Evolutionary conservation across 2,113 vertebrate species (phyloP), one percentile per base, ranked within the genome.

Genomic region (Thinocorus orbignyianus): DNA sequence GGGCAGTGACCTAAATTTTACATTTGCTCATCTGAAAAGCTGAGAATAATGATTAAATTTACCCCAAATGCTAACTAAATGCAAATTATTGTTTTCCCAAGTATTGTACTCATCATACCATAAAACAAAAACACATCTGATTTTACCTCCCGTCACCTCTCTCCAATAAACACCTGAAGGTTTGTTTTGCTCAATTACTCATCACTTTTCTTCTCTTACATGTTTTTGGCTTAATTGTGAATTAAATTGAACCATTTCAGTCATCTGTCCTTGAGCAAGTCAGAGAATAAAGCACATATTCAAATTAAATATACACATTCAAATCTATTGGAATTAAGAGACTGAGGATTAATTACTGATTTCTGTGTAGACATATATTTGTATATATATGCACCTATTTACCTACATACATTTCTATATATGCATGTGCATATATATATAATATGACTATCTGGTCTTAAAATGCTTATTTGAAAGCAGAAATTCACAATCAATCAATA

Each of bases 61-160:
- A 28, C 61, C 48, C 66, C 66, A 66, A 35, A 65, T 82, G 37
- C 23, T 90, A 69, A 74, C 31, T 81, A 79, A 78, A 94, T 64
- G 65, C 49, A 87, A 93, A 76, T 81, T 57, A 57, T 61, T 85
- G 31, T 66, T 87, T 76, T 90, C 52, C 58, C 52, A 68, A 51
- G 28, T 54, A 51, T 49, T 58, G 25, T 58, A 35, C 52, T 90
- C 46, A 80, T 28, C 49, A 37, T 22, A 82, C 15, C 41, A 76
- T 62, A 88, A 93, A 80, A 26, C 28, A 61, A 81, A 81, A 81
- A 10, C 55, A 82, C 79, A 52, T 10, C 17, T 42, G 39, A 76
- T 82, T 82, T 72, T 72, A 26, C 10, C 25, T 81, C 46, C 37
- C 44, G 30, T 66, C n/a, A 49, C 16, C 10, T 95, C 70, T 70